Evolutionary conservation across 2,797 vertebrate species (phyloP).

Genomic region (Triplophysa yarkandensis): DNA sequence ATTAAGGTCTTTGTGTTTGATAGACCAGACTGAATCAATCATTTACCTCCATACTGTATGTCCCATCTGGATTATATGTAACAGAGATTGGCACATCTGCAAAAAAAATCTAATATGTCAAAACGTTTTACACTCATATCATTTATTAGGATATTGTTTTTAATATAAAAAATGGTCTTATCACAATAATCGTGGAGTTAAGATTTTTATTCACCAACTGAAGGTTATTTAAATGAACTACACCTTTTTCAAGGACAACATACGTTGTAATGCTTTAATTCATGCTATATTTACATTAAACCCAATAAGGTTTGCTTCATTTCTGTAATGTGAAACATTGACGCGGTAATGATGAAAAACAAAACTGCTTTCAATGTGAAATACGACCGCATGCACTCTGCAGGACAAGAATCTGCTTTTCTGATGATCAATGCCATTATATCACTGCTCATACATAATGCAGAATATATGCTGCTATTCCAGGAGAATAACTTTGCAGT

Average conservation of each 20-base stretch:
- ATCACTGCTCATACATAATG: slow-evolving; percentile 50
- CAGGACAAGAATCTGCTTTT: not conserved
- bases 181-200: too few relatives aligned
- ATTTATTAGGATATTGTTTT: too few relatives aligned
- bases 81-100: slow-evolving; percentile 82
- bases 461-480: slow-evolving; percentile 27
- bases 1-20: too few relatives aligned
- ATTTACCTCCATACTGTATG: slow-evolving; percentile 89
- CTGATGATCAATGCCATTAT: slow-evolving; percentile 5
- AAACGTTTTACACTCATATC: too few relatives aligned
- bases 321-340: not conserved
- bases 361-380: not conserved
- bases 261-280: too few relatives aligned
- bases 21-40: too few relatives aligned
- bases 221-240: not conserved
- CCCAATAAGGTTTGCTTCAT: too few relatives aligned
- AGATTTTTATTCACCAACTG: too few relatives aligned
- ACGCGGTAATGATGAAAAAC: not conserved
- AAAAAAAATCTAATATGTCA: slow-evolving; percentile 33
- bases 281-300: too few relatives aligned
- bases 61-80: slow-evolving; percentile 84
- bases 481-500: not conserved
- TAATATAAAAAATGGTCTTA: too few relatives aligned
- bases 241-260: not conserved
- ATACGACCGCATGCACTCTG: not conserved